phyloP scores from a whole-genome alignment of 2,113 vertebrate genomes.

The Glaucidium brasilianum region DNA sequence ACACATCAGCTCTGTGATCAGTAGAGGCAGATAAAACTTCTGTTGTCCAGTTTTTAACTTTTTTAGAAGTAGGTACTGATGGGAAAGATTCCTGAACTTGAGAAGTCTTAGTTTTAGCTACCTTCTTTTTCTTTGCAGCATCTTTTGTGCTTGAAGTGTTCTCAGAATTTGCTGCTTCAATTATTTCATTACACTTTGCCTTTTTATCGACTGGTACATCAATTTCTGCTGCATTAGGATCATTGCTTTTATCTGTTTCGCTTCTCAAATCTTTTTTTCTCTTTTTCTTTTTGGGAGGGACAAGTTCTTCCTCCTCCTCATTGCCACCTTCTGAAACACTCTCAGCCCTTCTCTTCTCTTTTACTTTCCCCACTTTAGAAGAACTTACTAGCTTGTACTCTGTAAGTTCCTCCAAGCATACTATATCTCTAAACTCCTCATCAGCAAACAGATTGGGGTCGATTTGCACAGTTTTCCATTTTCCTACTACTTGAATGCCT shows the following conservation, averaged over 20 bases:
- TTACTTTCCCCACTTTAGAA: slow-evolving; percentile 50
- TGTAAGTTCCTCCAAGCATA: slow-evolving; percentile 93
- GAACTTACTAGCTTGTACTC: slow-evolving; percentile 83
- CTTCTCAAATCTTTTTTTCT: slow-evolving; percentile 2
- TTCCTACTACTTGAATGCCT: slow-evolving; percentile 82
- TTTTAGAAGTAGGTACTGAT: slow-evolving; percentile 61
- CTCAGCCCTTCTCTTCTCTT: slow-evolving; percentile 74
- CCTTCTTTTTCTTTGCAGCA: slow-evolving; percentile 63
- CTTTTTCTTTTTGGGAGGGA: slow-evolving; percentile 67
- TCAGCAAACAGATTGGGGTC: slow-evolving; percentile 86
- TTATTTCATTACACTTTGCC: neutral
- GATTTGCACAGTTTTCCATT: slow-evolving; percentile 85
- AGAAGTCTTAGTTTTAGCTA: slow-evolving; percentile 21
- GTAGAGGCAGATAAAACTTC: slow-evolving; percentile 48
- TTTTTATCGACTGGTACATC: neutral
- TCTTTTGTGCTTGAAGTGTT: neutral
- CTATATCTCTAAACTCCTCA: slow-evolving; percentile 83
- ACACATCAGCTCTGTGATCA: slow-evolving; percentile 78
- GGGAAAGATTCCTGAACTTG: slow-evolving; percentile 8
- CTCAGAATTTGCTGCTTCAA: neutral
- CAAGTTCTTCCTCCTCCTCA: neutral
- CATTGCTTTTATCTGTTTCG: neutral
- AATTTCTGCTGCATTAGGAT: neutral
- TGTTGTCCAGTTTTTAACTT: slow-evolving; percentile 84
- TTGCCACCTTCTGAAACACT: neutral